Base-by-base conservation (phyloP, 2,888 invertebrate genomes). In the Malthinus flaveolus region DNA sequence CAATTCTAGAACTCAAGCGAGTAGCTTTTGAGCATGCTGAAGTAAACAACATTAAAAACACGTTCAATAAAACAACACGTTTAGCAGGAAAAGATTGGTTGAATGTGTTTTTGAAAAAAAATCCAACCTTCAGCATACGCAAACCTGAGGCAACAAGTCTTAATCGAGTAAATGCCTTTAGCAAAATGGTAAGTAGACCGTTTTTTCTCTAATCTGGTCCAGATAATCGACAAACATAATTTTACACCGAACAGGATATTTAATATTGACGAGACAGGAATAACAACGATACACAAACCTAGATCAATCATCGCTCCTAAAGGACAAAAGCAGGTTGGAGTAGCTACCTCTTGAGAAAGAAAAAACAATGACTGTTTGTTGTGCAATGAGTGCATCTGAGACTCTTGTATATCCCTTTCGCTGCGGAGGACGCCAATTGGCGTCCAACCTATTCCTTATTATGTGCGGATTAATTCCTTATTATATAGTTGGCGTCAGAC, bases 21-120 rank as follows among this genome's bases (percentile, higher is more conserved):
- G 42, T 67, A n/a, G 63, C 58, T 23, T 67, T 52, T 50, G 53
- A 66, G 48, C 65, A 55, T 31, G 62, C 63, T 11, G 57, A 46
- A 35, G 23, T 34, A 51, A 60, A 63, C 36, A 61, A 62, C 52
- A 56, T 68, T 11, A 23, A 42, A 12, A 47, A 65, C 49, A 54
- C 42, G 35, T 65, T 65, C 54, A 46, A 52, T 49, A 44, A 32
- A 50, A 36, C 12, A 7, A 37, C 4, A 8, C 55, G 63, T 58
- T 11, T 48, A 32, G 65, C 67, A 46, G 64, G 65, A 8, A 64
- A 59, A 61, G 64, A 66, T 39, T 66, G 64, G 65, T 31, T 62
- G 45, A 45, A 32, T n/a, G n/a, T n/a, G n/a, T n/a, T n/a, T n/a
- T n/a, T n/a, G n/a, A n/a, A n/a, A n/a, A 12, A 7, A 15, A 46